Evolutionary conservation across 2,797 vertebrate genomes (phyloP), one percentile per base, ranked within the genome.

Genomic region (Oophaga sylvatica): DNA sequence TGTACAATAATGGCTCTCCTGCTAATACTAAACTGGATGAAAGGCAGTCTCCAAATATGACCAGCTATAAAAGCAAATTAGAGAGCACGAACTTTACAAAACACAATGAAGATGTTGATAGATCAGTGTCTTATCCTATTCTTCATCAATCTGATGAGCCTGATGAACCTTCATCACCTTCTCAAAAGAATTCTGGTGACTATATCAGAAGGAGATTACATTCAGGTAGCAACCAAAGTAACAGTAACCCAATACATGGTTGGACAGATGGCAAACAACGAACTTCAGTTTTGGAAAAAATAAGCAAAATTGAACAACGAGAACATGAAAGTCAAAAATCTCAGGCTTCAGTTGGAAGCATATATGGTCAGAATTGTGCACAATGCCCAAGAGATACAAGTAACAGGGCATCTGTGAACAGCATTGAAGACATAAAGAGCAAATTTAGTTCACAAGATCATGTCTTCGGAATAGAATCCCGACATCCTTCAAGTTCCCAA

Each of bases 201-300:
- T 94, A 94, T 0, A 92, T 86, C 91, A 95, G 91, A 93, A 97
- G 92, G 93, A 94, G 48, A 89, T 93, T 41, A 91, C 97, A 93
- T 94, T 97, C 91, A 89, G 95, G 94, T 85, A 92, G 93, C 70
- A 41, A 89, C 57, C 87, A 92, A 0, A 90, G 91, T 67, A 81
- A 90, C 63, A 91, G 90, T 68, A 90, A 90, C 90, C 0, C 70
- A 41, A 90, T 90, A 60, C 91, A 83, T 0, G 68, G 92, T 81
- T 94, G 90, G 81, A 45, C 86, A 76, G 95, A 95, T 0, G 88
- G 83, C n/a, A 53, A 91, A 89, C 41, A 94, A 63, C 90, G 91
- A 90, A 95, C 96, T 91, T 98, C 97, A 0, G 98, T 99, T 84
- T 92, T 98, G 88, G 97, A 99, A 93, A 98, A 97, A 90, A 96